Conservation (phyloP, 1,140 invertebrate genomes). For the Thalassaphorura encarpata region DNA sequence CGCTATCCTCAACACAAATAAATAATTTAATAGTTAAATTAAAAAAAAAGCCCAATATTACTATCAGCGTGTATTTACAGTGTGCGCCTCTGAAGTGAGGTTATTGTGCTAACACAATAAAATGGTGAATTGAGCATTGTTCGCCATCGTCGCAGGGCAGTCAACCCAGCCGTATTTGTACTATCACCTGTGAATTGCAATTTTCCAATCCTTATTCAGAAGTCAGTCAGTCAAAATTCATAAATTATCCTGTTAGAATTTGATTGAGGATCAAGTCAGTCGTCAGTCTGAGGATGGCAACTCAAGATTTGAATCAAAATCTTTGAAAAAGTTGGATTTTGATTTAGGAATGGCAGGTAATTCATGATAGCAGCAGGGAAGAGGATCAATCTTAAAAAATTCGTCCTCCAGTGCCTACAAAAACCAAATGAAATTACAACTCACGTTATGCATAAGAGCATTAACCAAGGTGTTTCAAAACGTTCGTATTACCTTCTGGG, state of each 20-base stretch:
- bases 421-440: slow-evolving; percentile 21
- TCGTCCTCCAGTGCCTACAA: slow-evolving; percentile 44
- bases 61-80: too few species aligned
- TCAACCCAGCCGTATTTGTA: background rate
- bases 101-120: too few species aligned
- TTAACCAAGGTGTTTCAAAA: background rate
- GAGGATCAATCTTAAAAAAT: slow-evolving; percentile 47
- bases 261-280: too few species aligned
- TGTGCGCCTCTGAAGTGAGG: too few species aligned
- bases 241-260: too few species aligned
- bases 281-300: too few species aligned
- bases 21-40: too few species aligned
- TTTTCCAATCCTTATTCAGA: background rate
- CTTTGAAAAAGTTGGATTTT: slow-evolving; percentile 12
- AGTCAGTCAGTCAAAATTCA: background rate
- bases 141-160: background rate
- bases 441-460: slow-evolving; percentile 11
- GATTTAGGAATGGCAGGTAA: slow-evolving; percentile 17
- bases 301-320: slow-evolving; percentile 14
- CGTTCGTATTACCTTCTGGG: slow-evolving; percentile 55
- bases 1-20: too few species aligned
- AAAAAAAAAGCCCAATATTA: too few species aligned
- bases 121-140: background rate
- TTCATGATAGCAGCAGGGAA: slow-evolving; percentile 40
- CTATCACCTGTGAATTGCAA: background rate